Conservation (phyloP, 2,888 invertebrate species). For the Notodonta ziczac region DNA sequence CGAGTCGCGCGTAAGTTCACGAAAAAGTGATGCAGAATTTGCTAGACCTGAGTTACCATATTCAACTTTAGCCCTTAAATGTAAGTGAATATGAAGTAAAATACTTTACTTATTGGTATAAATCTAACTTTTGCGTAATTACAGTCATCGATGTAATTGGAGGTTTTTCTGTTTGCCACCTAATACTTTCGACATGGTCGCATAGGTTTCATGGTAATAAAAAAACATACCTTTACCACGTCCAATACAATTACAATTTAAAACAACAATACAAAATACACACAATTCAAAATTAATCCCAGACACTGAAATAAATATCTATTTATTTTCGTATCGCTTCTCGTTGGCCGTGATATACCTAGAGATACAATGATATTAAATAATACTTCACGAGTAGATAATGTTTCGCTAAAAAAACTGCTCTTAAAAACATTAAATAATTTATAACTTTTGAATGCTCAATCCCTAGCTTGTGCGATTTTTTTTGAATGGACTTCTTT, state of each 20-base stretch:
- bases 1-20: slow-evolving; percentile 42
- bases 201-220: not conserved
- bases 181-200: not conserved
- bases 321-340: too few relatives aligned
- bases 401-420: too few relatives aligned
- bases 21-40: slow-evolving; percentile 27
- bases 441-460: not conserved
- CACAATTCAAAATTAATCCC: too few relatives aligned
- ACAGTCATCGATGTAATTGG: not conserved
- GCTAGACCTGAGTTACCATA: slow-evolving; percentile 6
- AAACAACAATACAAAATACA: too few relatives aligned
- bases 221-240: too few relatives aligned
- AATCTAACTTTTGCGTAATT: not conserved
- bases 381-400: too few relatives aligned
- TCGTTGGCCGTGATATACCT: too few relatives aligned
- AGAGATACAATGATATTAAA: too few relatives aligned
- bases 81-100: not conserved
- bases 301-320: too few relatives aligned
- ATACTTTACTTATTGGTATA: not conserved
- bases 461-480: not conserved
- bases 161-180: not conserved
- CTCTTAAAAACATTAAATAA: too few relatives aligned
- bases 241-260: too few relatives aligned
- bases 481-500: too few relatives aligned
- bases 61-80: not conserved